A percentile compares a stretch with the other conserved stretches of the same genome.
Evolutionary conservation across 2,797 vertebrate species (phyloP).

Genomic region (Nothura maculosa): DNA sequence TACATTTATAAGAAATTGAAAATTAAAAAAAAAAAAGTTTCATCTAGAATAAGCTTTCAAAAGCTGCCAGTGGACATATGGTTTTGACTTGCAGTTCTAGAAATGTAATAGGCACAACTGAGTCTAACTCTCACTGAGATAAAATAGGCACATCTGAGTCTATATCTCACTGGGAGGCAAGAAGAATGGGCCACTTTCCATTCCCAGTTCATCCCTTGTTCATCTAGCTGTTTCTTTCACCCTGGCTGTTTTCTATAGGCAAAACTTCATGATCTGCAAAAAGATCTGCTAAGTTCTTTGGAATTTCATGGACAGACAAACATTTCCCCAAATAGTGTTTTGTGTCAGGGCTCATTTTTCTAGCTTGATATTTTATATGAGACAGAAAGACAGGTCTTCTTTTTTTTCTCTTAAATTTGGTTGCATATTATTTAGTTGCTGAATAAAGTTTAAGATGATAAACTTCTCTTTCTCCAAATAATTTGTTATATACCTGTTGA

Average conservation of each 20-base stretch:
- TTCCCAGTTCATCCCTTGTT: background rate
- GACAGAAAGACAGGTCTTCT: fast-evolving
- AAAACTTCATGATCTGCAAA: background rate
- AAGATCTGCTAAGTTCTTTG: background rate
- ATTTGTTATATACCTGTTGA: background rate
- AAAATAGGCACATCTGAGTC: background rate
- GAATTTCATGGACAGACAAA: background rate
- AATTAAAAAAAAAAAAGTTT: background rate
- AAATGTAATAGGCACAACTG: background rate
- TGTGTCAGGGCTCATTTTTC: background rate
- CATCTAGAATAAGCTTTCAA: constrained; percentile 7
- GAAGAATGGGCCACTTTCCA: constrained; percentile 3
- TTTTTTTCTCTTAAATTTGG: background rate
- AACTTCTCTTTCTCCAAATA: background rate
- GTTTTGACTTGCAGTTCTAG: constrained; percentile 21
- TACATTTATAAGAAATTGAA: background rate
- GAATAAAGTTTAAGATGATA: background rate
- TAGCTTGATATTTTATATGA: fast-evolving
- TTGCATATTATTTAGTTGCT: background rate
- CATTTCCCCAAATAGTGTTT: background rate
- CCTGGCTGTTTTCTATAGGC: background rate
- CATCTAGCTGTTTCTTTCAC: background rate
- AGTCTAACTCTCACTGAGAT: background rate
- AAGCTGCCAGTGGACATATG: background rate
- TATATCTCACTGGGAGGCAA: constrained; percentile 8